These are phyloP conservation scores for Phyto melanocephala DNA, from an alignment of 2,888 invertebrate genomes.

Conservation along the genomic window DNA sequence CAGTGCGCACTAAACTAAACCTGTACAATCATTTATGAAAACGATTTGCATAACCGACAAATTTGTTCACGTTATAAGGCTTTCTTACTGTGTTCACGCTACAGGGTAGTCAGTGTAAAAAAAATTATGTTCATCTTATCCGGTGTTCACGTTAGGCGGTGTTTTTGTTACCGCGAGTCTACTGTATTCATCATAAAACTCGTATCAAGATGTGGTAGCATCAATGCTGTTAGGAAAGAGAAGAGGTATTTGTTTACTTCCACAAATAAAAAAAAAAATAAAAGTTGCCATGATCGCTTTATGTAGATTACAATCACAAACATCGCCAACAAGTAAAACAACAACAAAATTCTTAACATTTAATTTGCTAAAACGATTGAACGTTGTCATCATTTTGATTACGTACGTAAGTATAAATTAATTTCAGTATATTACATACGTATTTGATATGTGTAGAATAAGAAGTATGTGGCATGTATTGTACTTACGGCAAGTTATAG, in stretches of 20 bases:
- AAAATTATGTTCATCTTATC: no score
- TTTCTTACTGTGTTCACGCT: no score
- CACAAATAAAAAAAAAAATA: constrained; percentile 17
- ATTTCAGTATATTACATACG: neutral
- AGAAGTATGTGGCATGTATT: neutral
- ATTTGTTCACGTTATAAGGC: no score
- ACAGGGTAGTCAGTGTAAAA: no score
- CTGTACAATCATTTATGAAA: no score
- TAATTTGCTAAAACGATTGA: constrained; percentile 58
- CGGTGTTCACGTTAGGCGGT: no score
- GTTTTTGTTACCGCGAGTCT: no score
- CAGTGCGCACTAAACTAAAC: no score
- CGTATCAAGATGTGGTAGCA: no score
- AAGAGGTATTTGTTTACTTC: constrained; percentile 37
- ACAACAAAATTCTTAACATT: constrained; percentile 12
- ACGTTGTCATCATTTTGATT: constrained; percentile 56
- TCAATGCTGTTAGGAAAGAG: neutral
- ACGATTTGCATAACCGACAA: no score
- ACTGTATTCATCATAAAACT: no score
- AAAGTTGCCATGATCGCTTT: constrained; percentile 46
- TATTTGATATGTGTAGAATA: constrained; percentile 4
- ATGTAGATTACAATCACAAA: constrained; percentile 57
- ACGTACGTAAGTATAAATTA: neutral
- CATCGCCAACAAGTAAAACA: constrained; percentile 34
- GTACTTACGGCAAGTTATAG: constrained; percentile 11